Evolutionary conservation across 2,888 invertebrate species (phyloP), one percentile per base, ranked within the genome.

Genomic region (Caenorhabditis drosophilae): DNA sequence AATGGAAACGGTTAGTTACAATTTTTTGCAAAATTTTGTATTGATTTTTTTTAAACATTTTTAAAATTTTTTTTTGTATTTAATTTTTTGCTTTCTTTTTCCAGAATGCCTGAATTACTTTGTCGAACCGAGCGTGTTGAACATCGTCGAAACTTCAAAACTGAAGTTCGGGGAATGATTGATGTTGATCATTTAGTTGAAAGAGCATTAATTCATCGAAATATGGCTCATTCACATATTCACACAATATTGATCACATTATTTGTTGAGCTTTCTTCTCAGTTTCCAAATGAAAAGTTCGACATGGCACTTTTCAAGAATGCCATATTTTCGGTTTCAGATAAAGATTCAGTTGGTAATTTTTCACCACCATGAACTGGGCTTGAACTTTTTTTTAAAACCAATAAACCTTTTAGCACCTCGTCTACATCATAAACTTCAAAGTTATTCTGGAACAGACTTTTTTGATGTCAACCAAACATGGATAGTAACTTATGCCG

Each of bases 151-250:
- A 61, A 69, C 25, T 69, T 69, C 35, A 35, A 55, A 27, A 61
- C 60, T 1, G 69, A 78, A 53, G 70, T 76, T 34, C 70, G 78
- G 4, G 78, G 73, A 2, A 18, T 59, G 20, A 62, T 76, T 55
- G 78, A 78, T 48, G 71, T 78, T 7, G 62, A 76, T n/a, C 75
- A 76, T 54, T 42, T 78, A 35, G 47, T 78, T 18, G 59, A 70
- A 15, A 48, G 57, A 26, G 73, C 70, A 6, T 50, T 60, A 36
- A 59, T 78, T 16, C 55, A 61, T n/a, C 45, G 69, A 35, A 63
- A 77, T 42, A 63, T 69, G 44, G 38, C 44, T 9, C 67, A 71
- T 51, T 66, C 66, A n/a, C 59, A 70, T 27, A 52, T 76, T 34
- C 64, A 68, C 27, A 63, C 56, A 1, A 66, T 76, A 26, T 23